Evolutionary conservation across 2,797 vertebrate species (phyloP), one percentile per base, ranked within the genome.

Genomic region (Coreius guichenoti): DNA sequence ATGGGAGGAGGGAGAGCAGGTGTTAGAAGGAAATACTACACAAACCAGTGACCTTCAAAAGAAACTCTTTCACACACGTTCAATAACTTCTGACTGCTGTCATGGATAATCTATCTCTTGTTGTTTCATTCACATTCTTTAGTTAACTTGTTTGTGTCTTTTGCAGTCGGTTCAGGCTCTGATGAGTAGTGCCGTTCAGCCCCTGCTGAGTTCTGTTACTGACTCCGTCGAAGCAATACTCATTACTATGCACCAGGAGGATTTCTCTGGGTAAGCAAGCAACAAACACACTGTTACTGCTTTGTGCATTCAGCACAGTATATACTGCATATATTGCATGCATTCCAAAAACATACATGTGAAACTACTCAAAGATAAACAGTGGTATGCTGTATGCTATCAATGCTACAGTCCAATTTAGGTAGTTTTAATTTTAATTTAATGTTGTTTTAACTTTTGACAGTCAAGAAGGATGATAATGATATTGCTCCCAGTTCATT

Each of bases 211-310:
- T 91, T 99, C 98, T 0, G 97, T 99, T 49, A 96, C 94, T 2
- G 97, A 99, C 90, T 98, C 98, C 2, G 93, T 99, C n/a, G 97
- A 99, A 90, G 98, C 98, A 90, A 99, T 99, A 91, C 96, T 99
- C 92, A 97, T 99, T 93, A 99, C 98, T 0, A 95, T 99, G 92
- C 98, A 99, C 89, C 98, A 98, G 85, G 98, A 99, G 88, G 98
- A 99, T 90, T 99, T 99, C 90, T 97, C 97, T 88, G 96, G 97
- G 98, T 97, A 92, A 95, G 89, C 74, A 43, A 58, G n/a, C 56
- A 61, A 16, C 21, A 39, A 33, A 56, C 33, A 21, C 31, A 54
- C 56, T 8, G 17, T 33, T 21, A 49, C 26, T 72, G 31, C 33
- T 14, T 54, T 23, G 19, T 78, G 36, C n/a, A 39, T 58, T 36